A percentile compares a stretch with the other conserved stretches of the same genome.
Conservation (phyloP, 1,140 invertebrate genomes). For the Mactra quadrangularis region DNA sequence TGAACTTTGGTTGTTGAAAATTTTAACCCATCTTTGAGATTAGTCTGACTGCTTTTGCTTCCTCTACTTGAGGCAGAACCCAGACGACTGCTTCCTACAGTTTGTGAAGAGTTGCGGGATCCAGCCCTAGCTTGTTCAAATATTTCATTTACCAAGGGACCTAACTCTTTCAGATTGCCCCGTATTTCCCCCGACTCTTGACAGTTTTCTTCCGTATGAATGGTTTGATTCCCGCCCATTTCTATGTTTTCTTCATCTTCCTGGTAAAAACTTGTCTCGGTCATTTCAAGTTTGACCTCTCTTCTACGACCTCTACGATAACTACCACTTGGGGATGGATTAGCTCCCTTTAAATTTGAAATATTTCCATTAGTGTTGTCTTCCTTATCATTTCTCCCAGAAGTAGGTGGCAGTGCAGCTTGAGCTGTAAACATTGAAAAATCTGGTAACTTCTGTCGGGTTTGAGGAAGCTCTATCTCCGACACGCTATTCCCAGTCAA, state of each 20-base stretch:
- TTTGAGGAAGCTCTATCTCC: slow-evolving; percentile 48
- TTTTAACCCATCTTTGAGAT: slow-evolving; percentile 31
- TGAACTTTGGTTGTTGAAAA: slow-evolving; percentile 49
- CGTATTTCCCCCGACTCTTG: slow-evolving; percentile 49
- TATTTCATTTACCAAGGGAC: slow-evolving; percentile 57
- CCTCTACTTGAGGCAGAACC: slow-evolving; percentile 52
- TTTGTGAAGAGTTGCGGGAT: slow-evolving; percentile 35
- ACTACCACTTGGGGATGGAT: slow-evolving; percentile 56
- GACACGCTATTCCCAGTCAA: slow-evolving; percentile 46
- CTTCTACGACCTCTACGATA: slow-evolving; percentile 49
- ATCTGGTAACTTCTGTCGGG: slow-evolving; percentile 35
- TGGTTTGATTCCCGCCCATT: slow-evolving; percentile 51
- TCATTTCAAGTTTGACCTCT: slow-evolving; percentile 60
- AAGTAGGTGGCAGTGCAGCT: slow-evolving; percentile 21
- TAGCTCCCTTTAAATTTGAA: slow-evolving; percentile 56
- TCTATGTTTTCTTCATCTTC: slow-evolving; percentile 63
- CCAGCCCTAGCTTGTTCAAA: slow-evolving; percentile 54
- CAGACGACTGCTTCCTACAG: slow-evolving; percentile 36
- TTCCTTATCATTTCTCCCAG: slow-evolving; percentile 20
- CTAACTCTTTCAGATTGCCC: slow-evolving; percentile 52
- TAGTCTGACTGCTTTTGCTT: slow-evolving; percentile 43
- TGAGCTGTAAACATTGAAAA: slow-evolving; percentile 51
- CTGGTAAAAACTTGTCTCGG: slow-evolving; percentile 62
- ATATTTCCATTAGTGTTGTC: slow-evolving; percentile 34
- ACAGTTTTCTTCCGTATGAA: slow-evolving; percentile 47